Evolutionary conservation across 2,113 vertebrate genomes (phyloP).

Genomic region (Labrus mixtus): DNA sequence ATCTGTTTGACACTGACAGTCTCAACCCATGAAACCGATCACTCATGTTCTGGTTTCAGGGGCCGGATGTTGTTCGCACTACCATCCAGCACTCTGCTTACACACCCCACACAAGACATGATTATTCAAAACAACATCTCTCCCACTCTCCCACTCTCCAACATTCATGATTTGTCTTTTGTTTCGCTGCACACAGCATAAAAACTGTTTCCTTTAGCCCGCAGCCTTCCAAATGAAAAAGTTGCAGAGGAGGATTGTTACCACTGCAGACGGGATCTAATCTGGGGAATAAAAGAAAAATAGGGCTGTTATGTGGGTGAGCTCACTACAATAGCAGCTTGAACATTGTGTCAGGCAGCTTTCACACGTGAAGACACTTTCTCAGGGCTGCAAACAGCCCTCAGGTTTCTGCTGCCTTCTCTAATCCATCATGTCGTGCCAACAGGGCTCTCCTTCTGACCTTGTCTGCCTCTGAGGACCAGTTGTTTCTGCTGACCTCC

Average conservation of each 20-base stretch:
- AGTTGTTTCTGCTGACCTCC: conserved; percentile 26
- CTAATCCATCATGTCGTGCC: conserved; percentile 29
- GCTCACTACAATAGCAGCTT: conserved; percentile 15
- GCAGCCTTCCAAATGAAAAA: conserved; percentile 18
- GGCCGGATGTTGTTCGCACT: conserved; percentile 19
- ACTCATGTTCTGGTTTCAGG: conserved; percentile 33
- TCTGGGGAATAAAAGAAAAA: conserved; percentile 26
- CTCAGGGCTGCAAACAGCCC: conserved; percentile 32
- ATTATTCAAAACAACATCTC: conserved; percentile 29
- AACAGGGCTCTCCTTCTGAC: conserved; percentile 26
- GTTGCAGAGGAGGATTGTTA: conserved; percentile 23
- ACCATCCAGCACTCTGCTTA: neutral
- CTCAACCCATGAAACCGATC: conserved; percentile 30
- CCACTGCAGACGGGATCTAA: conserved; percentile 23
- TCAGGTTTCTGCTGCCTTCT: conserved; percentile 25
- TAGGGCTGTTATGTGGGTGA: conserved; percentile 42
- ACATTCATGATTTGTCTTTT: conserved; percentile 50
- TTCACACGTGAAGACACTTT: conserved; percentile 44
- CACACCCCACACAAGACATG: neutral
- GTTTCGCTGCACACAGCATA: conserved; percentile 13
- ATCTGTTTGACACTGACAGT: conserved; percentile 56
- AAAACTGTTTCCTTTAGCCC: conserved; percentile 36
- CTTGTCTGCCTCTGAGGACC: conserved; percentile 22
- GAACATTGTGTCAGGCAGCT: conserved; percentile 38
- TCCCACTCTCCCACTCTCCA: conserved; percentile 19